Base-by-base conservation (phyloP, 2,888 invertebrate genomes). In the Iselma pallidipennis region DNA sequence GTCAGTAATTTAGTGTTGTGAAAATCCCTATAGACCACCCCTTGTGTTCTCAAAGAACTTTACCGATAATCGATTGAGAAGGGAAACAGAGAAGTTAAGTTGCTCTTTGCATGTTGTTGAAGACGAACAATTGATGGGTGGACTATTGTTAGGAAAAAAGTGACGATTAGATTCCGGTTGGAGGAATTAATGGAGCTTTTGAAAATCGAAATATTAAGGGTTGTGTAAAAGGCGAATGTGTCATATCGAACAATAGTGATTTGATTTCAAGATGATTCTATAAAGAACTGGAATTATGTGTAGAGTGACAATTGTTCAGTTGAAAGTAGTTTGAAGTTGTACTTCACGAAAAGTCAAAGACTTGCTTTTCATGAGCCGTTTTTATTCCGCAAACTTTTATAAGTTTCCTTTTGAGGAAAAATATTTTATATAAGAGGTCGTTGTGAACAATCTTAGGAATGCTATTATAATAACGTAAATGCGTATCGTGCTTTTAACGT, bases 61-160 rank as follows among this genome's bases (percentile, higher is more conserved):
- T 37, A 37, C 37, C 66, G 61, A 66, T 66, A 64, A 66, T 66
- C 66, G 53, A 66, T 66, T 37, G 29, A 29, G 12, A 16, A 37
- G 9, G 37, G 16, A 16, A 16, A 37, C 16, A 65, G 61, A 49
- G 53, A 57, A 57, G 63, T 59, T 49, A 57, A 62, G 59, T 50
- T 59, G 59, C 53, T 53, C 53, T 65, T 62, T 60, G 66, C 66
- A 65, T 63, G 53, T 31, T 42, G 55, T 58, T 21, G 45, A 37
- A 52, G 31, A 57, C 51, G 55, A 37, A 61, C 61, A 59, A 63
- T 64, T 51, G 59, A 57, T 50, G 42, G 50, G 55, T 55, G 52
- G 57, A 55, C 48, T 61, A 59, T 37, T 37, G 37, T 37, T 37
- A 16, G 2, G 16, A 57, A 64, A 61, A 64, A 55, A 61, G 61